Evolutionary conservation across 2,888 invertebrate species (phyloP).

Genomic region (Actias luna): DNA sequence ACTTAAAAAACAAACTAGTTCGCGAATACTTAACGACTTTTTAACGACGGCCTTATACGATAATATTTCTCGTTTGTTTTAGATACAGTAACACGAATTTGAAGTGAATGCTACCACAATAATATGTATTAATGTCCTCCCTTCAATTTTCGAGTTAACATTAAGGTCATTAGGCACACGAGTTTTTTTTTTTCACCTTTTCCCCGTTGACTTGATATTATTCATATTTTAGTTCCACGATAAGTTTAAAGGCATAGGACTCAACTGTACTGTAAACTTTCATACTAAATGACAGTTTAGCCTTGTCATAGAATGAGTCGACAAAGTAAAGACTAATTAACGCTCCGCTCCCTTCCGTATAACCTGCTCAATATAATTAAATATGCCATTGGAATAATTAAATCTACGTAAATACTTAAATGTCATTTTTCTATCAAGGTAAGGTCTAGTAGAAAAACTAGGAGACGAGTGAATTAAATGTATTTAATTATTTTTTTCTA

Average conservation of each 20-base stretch:
- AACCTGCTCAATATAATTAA: too few species aligned
- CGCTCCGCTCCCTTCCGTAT: too few species aligned
- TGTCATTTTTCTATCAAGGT: background rate
- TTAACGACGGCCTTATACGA: background rate
- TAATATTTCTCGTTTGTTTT: background rate
- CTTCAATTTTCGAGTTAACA: constrained; percentile 18
- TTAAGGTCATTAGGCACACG: constrained; percentile 17
- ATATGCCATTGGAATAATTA: background rate
- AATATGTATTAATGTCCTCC: constrained; percentile 39
- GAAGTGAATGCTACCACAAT: constrained; percentile 63
- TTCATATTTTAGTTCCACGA: background rate
- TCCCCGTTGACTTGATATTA: constrained; percentile 7
- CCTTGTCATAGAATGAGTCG: background rate
- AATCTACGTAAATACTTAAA: background rate
- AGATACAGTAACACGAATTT: background rate
- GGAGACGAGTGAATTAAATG: background rate
- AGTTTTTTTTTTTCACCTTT: constrained; percentile 16
- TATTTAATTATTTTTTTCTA: background rate
- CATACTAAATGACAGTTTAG: background rate
- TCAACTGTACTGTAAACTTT: background rate
- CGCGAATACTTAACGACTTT: background rate
- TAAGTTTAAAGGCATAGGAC: background rate
- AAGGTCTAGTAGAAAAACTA: background rate
- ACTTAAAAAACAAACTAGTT: background rate
- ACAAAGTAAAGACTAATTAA: too few species aligned